phyloP scores from a whole-genome alignment of 2,888 invertebrate genomes.

The Dolichopus griseipennis region DNA sequence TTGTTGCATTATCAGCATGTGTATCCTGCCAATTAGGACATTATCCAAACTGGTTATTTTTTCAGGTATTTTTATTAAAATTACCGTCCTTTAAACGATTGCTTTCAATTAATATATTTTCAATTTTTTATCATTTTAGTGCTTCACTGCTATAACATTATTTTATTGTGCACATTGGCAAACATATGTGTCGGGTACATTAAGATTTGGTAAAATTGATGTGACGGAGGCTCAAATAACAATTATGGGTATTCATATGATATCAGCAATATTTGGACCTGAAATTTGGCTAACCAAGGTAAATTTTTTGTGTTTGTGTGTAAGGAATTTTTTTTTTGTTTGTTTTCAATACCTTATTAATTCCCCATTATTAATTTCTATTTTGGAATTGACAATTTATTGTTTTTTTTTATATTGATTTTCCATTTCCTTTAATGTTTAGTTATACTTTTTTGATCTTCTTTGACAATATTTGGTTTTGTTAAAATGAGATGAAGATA shows the following conservation, averaged over 20 bases:
- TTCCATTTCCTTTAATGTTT: not conserved
- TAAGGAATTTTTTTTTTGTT: too few species aligned
- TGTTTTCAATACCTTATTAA: not conserved
- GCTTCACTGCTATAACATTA: slow-evolving; percentile 86
- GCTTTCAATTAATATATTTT: not conserved
- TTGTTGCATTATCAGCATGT: slow-evolving; percentile 93
- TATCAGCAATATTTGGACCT: slow-evolving; percentile 81
- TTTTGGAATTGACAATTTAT: not conserved
- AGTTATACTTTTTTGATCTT: not conserved
- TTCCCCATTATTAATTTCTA: not conserved
- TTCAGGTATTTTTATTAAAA: slow-evolving; percentile 51
- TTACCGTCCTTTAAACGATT: not conserved
- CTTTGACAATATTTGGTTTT: not conserved
- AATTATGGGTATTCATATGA: slow-evolving; percentile 78
- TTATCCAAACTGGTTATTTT: slow-evolving; percentile 90
- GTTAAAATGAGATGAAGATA: too few species aligned
- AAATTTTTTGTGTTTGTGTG: slow-evolving; percentile 22
- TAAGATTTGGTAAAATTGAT: slow-evolving; percentile 85
- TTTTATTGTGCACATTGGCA: slow-evolving; percentile 99
- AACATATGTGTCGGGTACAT: slow-evolving; percentile 93
- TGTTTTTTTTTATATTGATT: not conserved
- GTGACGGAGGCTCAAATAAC: slow-evolving; percentile 97
- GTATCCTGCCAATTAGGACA: slow-evolving; percentile 87
- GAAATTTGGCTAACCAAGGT: slow-evolving; percentile 77
- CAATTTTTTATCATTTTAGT: slow-evolving; percentile 49